Percentiles rank a stretch among this genome's conserved stretches.
Evolutionary conservation across 2,888 invertebrate species (phyloP).

Genomic region (Antheraea yamamai): DNA sequence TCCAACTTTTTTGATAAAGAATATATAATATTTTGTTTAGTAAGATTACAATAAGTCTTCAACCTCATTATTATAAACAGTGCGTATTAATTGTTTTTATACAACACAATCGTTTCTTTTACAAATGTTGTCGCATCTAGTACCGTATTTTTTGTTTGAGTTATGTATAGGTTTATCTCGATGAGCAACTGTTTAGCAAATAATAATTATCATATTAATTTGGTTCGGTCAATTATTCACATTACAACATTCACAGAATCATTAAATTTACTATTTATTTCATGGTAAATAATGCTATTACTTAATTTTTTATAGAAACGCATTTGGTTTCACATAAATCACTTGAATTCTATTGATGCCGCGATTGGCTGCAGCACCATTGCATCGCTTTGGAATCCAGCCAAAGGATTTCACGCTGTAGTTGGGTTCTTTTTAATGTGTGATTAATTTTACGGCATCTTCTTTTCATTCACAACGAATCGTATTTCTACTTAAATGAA

Average conservation of each 20-base stretch:
- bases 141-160: not conserved
- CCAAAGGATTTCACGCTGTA: conserved; percentile 4
- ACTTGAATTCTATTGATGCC: not conserved
- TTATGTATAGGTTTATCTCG: not conserved
- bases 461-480: not conserved
- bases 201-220: not conserved
- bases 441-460: not conserved
- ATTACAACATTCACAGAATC: not conserved
- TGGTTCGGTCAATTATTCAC: not conserved
- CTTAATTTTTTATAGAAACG: not conserved
- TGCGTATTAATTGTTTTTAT: no score
- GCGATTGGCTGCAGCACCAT: conserved; percentile 8
- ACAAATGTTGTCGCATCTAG: not conserved
- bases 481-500: not conserved
- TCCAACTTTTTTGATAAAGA: no score
- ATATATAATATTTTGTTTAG: no score
- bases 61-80: not conserved
- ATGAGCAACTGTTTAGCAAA: not conserved
- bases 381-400: not conserved
- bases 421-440: not conserved
- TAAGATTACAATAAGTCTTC: not conserved
- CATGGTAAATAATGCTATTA: not conserved
- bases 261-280: not conserved
- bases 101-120: not conserved
- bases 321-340: not conserved